Base-by-base conservation (phyloP, 2,113 vertebrate species). In the Gopherus flavomarginatus region DNA sequence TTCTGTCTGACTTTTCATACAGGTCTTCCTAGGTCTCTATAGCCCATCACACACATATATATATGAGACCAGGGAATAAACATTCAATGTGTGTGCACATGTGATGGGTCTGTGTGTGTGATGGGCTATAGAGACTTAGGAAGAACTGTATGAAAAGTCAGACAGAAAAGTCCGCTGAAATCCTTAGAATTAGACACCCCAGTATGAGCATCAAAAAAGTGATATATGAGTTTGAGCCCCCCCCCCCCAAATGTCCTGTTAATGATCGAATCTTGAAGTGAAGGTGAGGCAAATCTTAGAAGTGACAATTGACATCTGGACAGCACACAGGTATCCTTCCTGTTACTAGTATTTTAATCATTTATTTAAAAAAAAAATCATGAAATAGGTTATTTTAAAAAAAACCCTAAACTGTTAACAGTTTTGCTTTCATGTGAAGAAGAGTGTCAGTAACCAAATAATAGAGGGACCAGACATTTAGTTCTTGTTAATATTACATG, bases 401-500 rank as follows among this genome's bases (percentile, higher is more conserved):
- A 93, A 89, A 83, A 80, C 90, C 49, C n/a, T 53, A 81, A 96
- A 94, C 57, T 81, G 92, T 90, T 95, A 96, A 97, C 92, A 96
- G 95, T 96, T 92, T 81, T 94, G 78, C 53, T 96, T 96, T 91
- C 62, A 69, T 42, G 93, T 89, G n/a, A 86, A 95, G 93, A 95
- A 93, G 82, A 95, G 96, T 94, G 97, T 96, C 96, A 97, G 93
- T 97, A 95, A 96, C 94, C 90, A 89, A 92, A 94, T 97, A 97
- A 97, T 94, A 95, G 92, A 92, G 96, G 96, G 88, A 94, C 53
- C 91, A 94, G 91, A 82, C 83, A 92, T 95, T 97, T 97, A 95
- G 86, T 96, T 95, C 97, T 97, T 95, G 97, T 98, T 83, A 97
- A 97, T 98, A 98, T 98, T 97, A 97, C 83, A 89, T 95, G 90